Base-by-base conservation (phyloP, 2,888 invertebrate species). In the Caenorhabditis sinica region DNA sequence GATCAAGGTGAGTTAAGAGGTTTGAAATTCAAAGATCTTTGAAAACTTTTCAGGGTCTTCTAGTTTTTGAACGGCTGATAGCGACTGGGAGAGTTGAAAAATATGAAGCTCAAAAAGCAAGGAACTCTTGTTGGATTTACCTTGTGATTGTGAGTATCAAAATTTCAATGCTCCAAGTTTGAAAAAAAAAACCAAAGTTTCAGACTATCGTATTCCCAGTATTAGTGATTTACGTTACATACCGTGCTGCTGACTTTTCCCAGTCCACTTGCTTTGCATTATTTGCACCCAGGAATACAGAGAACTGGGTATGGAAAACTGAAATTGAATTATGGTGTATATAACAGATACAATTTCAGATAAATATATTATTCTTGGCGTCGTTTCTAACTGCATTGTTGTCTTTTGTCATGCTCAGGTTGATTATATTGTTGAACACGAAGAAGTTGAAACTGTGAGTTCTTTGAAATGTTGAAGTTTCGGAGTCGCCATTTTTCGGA, bases 371-470 rank as follows among this genome's bases (percentile, higher is more conserved):
- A 3, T 51, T 49, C 17, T 9, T 63, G 23, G 17, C 23, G 0
- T 23, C 63, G 5, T 36, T 61, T 25, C 2, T 51, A 1, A 36
- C 63, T 25, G 30, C 73, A n/a, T 15, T 63, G 5, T 1, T 36
- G 5, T 23, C 61, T 2, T 51, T 73, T n/a, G 15, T 63, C 5
- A 30, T 49, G 20, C 36, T 73, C 2, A 45, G 73, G 45, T 5
- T 60, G 15, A 4, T 73, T 1, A 73, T 73, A n/a, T n/a, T 51
- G 5, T 45, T 51, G 63, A 74, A 65, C 11, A 63, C 8, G 0
- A 56, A 63, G 25, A 74, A 74, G 13, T n/a, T 74, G 28, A 36
- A 28, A 40, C 1, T 65, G 74, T 74, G 30, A 63, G 73, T 23
- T 63, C 28, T 49, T 20, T 4, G 20, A 20, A 30, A 33, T 49